These are phyloP conservation scores for Strigops habroptila DNA, from an alignment of 2,113 vertebrate species.

Conservation along the genomic window DNA sequence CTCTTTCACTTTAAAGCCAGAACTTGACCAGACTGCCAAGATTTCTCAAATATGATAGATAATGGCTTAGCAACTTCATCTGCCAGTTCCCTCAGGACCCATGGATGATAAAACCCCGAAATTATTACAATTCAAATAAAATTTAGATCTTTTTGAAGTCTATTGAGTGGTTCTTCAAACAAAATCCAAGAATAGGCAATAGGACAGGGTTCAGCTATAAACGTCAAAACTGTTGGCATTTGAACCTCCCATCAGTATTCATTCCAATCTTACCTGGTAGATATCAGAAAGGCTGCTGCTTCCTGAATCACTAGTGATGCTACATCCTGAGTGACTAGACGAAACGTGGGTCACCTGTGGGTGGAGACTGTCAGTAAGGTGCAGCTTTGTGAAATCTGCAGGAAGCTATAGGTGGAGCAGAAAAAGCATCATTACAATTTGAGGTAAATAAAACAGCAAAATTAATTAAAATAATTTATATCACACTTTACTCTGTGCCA, in stretches of 20 bases:
- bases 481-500: neutral
- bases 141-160: neutral
- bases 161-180: neutral
- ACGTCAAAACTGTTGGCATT: neutral
- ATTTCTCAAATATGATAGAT: neutral
- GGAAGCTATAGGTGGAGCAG: slow-evolving; percentile 82
- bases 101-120: neutral
- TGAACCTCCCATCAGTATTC: neutral
- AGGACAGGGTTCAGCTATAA: neutral
- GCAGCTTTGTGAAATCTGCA: slow-evolving; percentile 97
- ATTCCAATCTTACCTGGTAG: slow-evolving; percentile 89
- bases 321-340: slow-evolving; percentile 99
- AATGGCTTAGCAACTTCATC: neutral
- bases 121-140: neutral
- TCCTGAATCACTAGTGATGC: slow-evolving; percentile 99
- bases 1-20: neutral
- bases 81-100: neutral
- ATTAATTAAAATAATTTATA: neutral
- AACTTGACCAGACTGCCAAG: neutral
- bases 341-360: slow-evolving; percentile 98
- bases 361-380: slow-evolving; percentile 97
- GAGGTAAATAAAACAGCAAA: slow-evolving; percentile 12
- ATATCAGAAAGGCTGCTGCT: slow-evolving; percentile 99
- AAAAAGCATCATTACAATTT: slow-evolving; percentile 67
- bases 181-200: neutral